A percentile compares a stretch with the other conserved stretches of the same genome.
Evolutionary conservation across 1,140 invertebrate genomes (phyloP).

Genomic region (Pseudomyrmex concolor): DNA sequence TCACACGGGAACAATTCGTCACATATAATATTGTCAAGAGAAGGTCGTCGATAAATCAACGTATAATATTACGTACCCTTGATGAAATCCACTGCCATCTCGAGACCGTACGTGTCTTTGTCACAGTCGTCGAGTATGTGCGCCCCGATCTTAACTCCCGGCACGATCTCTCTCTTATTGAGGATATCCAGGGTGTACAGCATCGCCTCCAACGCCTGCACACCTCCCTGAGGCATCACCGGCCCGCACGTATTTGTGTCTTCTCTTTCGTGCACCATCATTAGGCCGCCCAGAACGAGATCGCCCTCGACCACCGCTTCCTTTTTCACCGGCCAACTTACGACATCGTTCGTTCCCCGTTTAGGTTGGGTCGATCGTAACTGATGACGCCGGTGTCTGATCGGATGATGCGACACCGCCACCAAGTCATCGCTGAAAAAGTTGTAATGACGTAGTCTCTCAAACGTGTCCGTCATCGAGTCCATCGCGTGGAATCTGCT

Average conservation of each 20-base stretch:
- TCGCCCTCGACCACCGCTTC: slow-evolving; percentile 95
- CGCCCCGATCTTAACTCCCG: slow-evolving; percentile 93
- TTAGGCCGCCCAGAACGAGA: slow-evolving; percentile 93
- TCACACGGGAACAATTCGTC: not conserved
- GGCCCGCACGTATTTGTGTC: slow-evolving; percentile 93
- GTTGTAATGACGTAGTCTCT: slow-evolving; percentile 6
- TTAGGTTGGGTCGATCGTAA: slow-evolving; percentile 73
- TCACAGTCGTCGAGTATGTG: slow-evolving; percentile 98
- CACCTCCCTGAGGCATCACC: slow-evolving; percentile 97
- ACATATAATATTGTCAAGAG: not conserved
- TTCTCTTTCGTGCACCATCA: slow-evolving; percentile 98
- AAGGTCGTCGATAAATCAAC: not conserved
- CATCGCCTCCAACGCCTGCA: slow-evolving; percentile 96
- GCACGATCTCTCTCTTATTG: slow-evolving; percentile 88
- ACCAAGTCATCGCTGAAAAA: slow-evolving; percentile 46
- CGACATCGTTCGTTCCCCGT: not conserved
- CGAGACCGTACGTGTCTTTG: slow-evolving; percentile 97
- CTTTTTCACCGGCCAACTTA: slow-evolving; percentile 93
- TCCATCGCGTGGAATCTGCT: not conserved
- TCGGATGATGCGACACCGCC: slow-evolving; percentile 69
- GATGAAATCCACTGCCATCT: slow-evolving; percentile 98
- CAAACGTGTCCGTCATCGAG: not conserved
- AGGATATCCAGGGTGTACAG: slow-evolving; percentile 95
- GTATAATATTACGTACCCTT: slow-evolving; percentile 91
- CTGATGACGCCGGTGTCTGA: slow-evolving; percentile 70